Base-by-base conservation (phyloP, 2,888 invertebrate genomes). In the Phymatocera aterrima region DNA sequence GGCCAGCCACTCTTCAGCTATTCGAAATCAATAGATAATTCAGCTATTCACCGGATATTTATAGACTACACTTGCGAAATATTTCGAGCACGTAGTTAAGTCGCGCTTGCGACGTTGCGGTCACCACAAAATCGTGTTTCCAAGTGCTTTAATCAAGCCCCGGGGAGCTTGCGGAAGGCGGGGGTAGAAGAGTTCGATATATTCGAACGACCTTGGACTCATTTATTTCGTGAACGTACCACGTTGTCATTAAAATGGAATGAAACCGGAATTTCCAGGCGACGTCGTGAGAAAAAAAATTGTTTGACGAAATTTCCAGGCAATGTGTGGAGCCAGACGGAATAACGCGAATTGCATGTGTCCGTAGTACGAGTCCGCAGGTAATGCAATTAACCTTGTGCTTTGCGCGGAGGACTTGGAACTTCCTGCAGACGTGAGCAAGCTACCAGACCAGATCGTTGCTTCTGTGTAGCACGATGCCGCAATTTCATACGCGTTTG, bases 1-100 rank as follows among this genome's bases (percentile, higher is more conserved):
- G 57, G 57, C 75, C 60, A 75, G 28, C 57, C 75, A 28, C 54
- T 75, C 64, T 74, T 79, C 85, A 85, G 82, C 87, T 87, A 86
- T 87, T 88, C 87, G 86, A 86, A 88, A 89, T 89, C 89, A 87
- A 89, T 89, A 89, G 87, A 89, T 89, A 87, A 89, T 89, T 89
- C 86, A 83, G 83, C 79, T 51, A 21, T 34, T 34, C 72, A 51
- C 18, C 31, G 72, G 18, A 51, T 72, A 72, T 72, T 72, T 72
- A 72, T 72, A 72, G 48, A 72, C 48, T 72, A 51, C 51, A 51
- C 72, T 72, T 34, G 51, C 51, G 51, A 34, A 72, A 51, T 18
- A 72, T 72, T 72, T 51, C 28, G 8, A 72, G 34, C 72, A 72
- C 31, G 51, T 48, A 51, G 72, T 48, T 51, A 72, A 51, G 72